Conservation (phyloP, 1,140 invertebrate genomes). For the Bombus confusus region DNA sequence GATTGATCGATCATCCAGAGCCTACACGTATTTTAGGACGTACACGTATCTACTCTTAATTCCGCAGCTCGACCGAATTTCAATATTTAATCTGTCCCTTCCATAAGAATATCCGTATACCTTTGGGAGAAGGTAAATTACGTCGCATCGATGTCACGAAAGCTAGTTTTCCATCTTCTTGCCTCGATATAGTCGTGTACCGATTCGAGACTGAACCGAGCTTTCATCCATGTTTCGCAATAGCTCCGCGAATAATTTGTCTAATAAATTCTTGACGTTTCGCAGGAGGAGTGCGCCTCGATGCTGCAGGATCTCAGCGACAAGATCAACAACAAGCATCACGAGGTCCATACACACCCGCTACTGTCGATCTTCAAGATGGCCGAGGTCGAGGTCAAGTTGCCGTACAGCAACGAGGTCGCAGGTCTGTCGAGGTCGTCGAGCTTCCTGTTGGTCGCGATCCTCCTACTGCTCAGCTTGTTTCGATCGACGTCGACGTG, state of each 20-base stretch:
- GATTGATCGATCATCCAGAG: not conserved
- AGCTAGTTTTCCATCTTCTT: not conserved
- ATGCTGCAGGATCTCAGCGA: constrained; percentile 90
- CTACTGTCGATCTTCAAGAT: constrained; percentile 95
- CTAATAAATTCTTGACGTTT: not conserved
- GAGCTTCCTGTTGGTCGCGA: constrained; percentile 61
- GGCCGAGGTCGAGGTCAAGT: constrained; percentile 91
- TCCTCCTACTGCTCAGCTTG: constrained; percentile 53
- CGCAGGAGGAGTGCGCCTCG: constrained; percentile 92
- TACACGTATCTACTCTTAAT: not conserved
- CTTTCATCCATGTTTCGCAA: no score
- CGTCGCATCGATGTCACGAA: not conserved
- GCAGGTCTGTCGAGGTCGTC: constrained; percentile 48
- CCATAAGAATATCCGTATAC: not conserved
- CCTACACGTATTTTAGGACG: no score
- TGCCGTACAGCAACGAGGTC: constrained; percentile 76
- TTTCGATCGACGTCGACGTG: constrained; percentile 61
- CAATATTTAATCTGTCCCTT: not conserved
- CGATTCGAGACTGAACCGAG: no score
- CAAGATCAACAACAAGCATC: constrained; percentile 92
- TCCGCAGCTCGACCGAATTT: not conserved
- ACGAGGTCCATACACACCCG: constrained; percentile 92
- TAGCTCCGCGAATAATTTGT: not conserved
- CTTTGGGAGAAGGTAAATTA: not conserved
- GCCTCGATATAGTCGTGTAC: no score